phyloP scores from a whole-genome alignment of 2,113 vertebrate species.

The Gymnocephalus cernua region DNA sequence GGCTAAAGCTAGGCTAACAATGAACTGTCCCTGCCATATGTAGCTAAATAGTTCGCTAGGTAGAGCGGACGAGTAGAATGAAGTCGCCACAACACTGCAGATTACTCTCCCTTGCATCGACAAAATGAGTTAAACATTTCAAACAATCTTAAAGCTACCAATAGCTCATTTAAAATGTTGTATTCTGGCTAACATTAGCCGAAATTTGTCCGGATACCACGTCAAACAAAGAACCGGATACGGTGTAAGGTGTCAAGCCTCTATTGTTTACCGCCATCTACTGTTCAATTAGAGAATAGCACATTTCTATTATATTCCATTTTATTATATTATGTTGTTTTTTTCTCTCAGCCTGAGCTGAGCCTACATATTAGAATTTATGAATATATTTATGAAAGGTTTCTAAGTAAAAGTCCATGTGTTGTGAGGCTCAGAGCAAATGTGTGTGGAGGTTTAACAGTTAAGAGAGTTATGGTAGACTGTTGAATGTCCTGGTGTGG shows the following conservation, averaged over 20 bases:
- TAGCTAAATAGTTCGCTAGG: not conserved
- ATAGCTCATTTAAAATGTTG: slow-evolving; percentile 46
- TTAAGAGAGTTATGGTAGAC: slow-evolving; percentile 14
- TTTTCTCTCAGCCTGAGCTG: not conserved
- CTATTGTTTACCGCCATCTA: slow-evolving; percentile 8
- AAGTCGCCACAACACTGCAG: not conserved
- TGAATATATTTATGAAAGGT: not conserved
- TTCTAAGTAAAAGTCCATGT: not conserved
- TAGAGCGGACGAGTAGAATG: not conserved
- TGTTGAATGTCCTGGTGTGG: not conserved
- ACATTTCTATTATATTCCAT: not conserved
- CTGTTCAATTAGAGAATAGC: not conserved
- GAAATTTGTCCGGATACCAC: slow-evolving; percentile 63
- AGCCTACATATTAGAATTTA: not conserved
- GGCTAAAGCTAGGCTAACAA: slow-evolving; percentile 75
- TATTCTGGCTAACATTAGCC: slow-evolving; percentile 50
- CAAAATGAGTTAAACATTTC: not conserved
- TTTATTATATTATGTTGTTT: not conserved
- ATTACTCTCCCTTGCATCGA: not conserved
- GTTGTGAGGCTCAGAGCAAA: not conserved
- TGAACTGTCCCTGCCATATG: slow-evolving; percentile 14
- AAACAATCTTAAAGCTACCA: not conserved
- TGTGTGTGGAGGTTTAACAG: slow-evolving; percentile 23
- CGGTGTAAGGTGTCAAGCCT: too few relatives aligned
- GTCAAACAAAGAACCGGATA: slow-evolving; percentile 57